phyloP scores from a whole-genome alignment of 2,797 vertebrate species.

The Spheniscus humboldti region DNA sequence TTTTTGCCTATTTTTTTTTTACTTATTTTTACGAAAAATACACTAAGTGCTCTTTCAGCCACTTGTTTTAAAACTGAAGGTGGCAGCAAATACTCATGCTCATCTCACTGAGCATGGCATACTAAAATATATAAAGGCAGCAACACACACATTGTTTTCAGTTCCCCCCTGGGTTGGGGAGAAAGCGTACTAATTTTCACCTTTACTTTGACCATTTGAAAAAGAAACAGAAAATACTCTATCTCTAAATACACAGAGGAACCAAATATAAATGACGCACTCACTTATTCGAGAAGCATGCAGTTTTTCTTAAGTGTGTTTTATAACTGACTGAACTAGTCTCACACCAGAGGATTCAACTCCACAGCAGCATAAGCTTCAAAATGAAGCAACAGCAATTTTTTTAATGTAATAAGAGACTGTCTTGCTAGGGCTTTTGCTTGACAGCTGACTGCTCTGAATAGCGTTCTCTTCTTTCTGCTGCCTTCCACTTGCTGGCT shows the following conservation, averaged over 20 bases:
- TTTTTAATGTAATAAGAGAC: not conserved
- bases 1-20: not conserved
- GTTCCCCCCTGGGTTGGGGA: not conserved
- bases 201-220: not conserved
- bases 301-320: not conserved
- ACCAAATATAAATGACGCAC: not conserved
- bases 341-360: not conserved
- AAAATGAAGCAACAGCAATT: not conserved
- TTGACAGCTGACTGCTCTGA: not conserved
- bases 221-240: not conserved
- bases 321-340: not conserved
- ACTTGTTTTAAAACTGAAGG: conserved; percentile 36
- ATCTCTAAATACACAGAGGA: not conserved
- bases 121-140: not conserved
- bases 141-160: not conserved
- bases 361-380: not conserved
- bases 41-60: not conserved
- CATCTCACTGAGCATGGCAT: not conserved
- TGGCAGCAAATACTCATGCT: conserved; percentile 44
- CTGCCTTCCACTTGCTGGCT: not conserved
- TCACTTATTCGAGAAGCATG: not conserved
- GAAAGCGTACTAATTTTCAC: not conserved
- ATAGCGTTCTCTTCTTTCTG: not conserved
- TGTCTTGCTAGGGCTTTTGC: not conserved
- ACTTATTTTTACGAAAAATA: not conserved